These are phyloP conservation scores for Pogonomyrmex californicus DNA, from an alignment of 1,140 invertebrate species.

Conservation along the genomic window DNA sequence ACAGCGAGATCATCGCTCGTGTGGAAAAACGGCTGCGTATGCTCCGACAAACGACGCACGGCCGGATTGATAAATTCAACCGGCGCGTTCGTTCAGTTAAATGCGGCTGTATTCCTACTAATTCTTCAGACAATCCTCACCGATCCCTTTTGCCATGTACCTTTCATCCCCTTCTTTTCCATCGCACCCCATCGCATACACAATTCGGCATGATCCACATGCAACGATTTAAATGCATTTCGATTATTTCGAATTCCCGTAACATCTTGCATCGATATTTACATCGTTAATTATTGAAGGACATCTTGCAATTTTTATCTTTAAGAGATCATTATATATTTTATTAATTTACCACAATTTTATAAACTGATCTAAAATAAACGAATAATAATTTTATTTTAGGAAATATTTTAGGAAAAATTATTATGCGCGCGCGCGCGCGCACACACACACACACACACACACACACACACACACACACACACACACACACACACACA, in stretches of 20 bases:
- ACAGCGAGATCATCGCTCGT: slow-evolving; percentile 78
- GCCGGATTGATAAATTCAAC: slow-evolving; percentile 65
- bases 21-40: slow-evolving; percentile 77
- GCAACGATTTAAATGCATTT: slow-evolving; percentile 25
- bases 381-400: background rate
- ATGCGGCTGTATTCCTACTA: slow-evolving; percentile 82
- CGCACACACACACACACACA: no score
- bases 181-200: slow-evolving; percentile 23
- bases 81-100: slow-evolving; percentile 75
- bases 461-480: no score
- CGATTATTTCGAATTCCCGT: background rate
- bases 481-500: no score
- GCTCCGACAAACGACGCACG: slow-evolving; percentile 48
- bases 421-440: no score
- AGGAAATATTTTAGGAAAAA: background rate
- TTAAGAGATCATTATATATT: background rate
- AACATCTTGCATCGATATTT: background rate
- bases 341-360: background rate
- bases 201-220: slow-evolving; percentile 17
- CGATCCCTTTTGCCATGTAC: slow-evolving; percentile 73
- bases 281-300: background rate
- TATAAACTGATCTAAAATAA: background rate
- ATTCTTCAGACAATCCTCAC: slow-evolving; percentile 81
- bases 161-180: slow-evolving; percentile 63
- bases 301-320: background rate